Conservation (phyloP, 2,113 vertebrate species). For the Pomatostomus ruficeps region DNA sequence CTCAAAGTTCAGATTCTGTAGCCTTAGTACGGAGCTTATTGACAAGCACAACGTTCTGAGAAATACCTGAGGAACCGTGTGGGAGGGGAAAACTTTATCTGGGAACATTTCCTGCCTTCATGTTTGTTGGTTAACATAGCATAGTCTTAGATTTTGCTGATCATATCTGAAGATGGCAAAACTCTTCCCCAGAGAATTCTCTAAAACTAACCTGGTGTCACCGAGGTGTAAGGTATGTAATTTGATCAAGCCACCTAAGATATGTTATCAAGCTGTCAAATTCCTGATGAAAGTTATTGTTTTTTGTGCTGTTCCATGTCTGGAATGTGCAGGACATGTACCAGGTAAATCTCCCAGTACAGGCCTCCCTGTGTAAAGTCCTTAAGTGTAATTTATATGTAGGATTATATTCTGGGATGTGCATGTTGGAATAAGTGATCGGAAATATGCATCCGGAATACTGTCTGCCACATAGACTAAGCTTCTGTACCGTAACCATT, state of each 20-base stretch:
- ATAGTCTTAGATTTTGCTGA: constrained; percentile 40
- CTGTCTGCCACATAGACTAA: constrained; percentile 22
- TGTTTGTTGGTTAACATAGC: constrained; percentile 4
- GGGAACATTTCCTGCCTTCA: constrained; percentile 55
- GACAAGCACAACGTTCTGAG: neutral
- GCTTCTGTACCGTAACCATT: constrained; percentile 32
- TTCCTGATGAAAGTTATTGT: constrained; percentile 84
- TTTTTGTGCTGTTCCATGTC: constrained; percentile 89
- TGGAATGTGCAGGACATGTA: constrained; percentile 94
- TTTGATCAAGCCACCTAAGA: constrained; percentile 33
- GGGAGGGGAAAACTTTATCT: constrained; percentile 51
- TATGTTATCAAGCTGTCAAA: constrained; percentile 66
- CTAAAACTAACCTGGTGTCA: neutral
- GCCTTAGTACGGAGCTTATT: neutral
- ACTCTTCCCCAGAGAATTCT: constrained; percentile 23
- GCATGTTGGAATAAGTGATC: constrained; percentile 39
- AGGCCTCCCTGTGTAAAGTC: constrained; percentile 68
- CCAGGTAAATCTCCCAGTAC: constrained; percentile 86
- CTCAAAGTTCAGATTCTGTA: neutral
- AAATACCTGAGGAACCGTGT: neutral
- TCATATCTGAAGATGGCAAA: constrained; percentile 40
- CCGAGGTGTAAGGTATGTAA: constrained; percentile 25
- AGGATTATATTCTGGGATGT: constrained; percentile 82
- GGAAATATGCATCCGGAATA: constrained; percentile 22
- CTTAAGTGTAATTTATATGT: constrained; percentile 62